Base-by-base conservation (phyloP, 2,797 vertebrate genomes). In the Poecilia wingei region DNA sequence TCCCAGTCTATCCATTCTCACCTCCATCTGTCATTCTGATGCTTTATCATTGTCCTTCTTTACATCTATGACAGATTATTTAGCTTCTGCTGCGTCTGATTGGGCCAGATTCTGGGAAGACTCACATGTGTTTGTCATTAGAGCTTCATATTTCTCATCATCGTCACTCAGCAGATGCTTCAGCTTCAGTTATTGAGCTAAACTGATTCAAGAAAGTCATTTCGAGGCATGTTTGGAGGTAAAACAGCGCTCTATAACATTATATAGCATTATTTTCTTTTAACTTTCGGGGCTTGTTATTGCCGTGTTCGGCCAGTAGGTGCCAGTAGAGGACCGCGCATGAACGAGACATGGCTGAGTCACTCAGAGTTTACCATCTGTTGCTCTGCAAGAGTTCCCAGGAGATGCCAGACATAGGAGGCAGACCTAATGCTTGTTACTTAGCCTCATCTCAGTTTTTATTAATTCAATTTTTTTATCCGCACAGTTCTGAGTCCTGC, bases 1-100 rank as follows among this genome's bases (percentile, higher is more conserved):
- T 94, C 92, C 89, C 89, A 88, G 94, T 93, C 94, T 93, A 93
- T 95, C 94, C 94, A 92, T 91, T 90, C 89, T 83, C 90, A 90
- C 85, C 91, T 87, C 84, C 3, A 87, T 93, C 92, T 90, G 84
- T 94, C 89, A 93, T 86, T 64, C 86, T 83, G 70, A 82, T 85
- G 92, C 88, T 91, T 83, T 83, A 81, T 87, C 36, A 85, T 87
- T 89, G 86, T 92, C 90, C 88, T 84, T 94, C 86, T 86, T 64
- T 72, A 20, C 1, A 49, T 45, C 77, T 22, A 25, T 91, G 91
- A 91, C 87, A 79, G 90, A 92, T 92, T 80, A 84, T 91, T 89
- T 82, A 57, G 80, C 84, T 84, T 87, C 84, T 77, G 84, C 75
- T 79, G 82, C 70, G 79, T 84, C 66, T 90, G 87, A 90, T 90